Base-by-base conservation (phyloP, 1,140 invertebrate species). In the Caligus rogercresseyi region DNA sequence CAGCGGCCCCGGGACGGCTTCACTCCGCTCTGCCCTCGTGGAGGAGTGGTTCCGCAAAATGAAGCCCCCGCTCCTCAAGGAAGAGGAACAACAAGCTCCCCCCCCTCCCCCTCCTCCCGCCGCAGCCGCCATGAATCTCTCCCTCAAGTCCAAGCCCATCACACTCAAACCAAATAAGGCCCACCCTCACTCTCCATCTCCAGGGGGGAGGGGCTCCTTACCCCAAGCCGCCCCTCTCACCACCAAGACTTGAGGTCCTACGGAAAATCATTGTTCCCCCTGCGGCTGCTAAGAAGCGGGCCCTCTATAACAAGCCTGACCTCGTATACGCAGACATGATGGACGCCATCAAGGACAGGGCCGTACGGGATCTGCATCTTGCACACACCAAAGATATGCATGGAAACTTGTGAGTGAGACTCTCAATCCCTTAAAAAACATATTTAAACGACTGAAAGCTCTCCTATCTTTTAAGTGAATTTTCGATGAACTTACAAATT, bases 301-400 rank as follows among this genome's bases (percentile, higher is more conserved):
- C 7, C 31, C 7, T 43, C 31, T 43, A 43, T 43, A 43, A 43
- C 31, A 43, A 43, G n/a, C 31, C 31, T n/a, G 31, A 43, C n/a
- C n/a, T 43, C 7, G 31, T 43, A 11, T 43, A 43, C n/a, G 7
- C 31, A 43, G 31, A 43, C n/a, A 43, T 43, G 31, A 43, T 43
- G 54, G 57, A 60, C 24, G 25, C 20, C 26, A 43, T 43, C 26
- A 60, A 60, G n/a, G 18, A 2, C 15, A 53, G 57, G 20, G 57
- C 57, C 23, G 18, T 60, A 14, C 14, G 57, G 16, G 57, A 60
- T 25, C 16, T 60, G 16, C 57, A 60, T 13, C 26, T 60, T 11
- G 57, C 57, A 18, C 57, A 60, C 24, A 60, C 57, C 23, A 60
- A 60, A 31, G 57, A 60, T 25, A 25, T 60, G 16, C 57, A 60